A percentile compares a stretch with the other conserved stretches of the same genome.
phyloP scores from a whole-genome alignment of 2,113 vertebrate genomes.

The Ceratotherium simum region DNA sequence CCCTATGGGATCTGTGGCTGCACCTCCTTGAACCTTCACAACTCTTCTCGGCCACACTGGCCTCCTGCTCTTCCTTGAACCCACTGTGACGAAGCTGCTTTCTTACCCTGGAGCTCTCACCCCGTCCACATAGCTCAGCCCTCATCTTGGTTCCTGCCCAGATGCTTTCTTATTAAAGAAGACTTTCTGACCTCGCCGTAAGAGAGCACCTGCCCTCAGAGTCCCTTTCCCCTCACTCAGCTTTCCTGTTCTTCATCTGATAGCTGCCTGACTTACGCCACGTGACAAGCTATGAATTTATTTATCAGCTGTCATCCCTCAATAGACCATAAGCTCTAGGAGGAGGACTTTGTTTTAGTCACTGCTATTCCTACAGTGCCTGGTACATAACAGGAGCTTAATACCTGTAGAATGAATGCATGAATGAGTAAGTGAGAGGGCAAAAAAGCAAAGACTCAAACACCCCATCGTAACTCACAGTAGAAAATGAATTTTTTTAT shows the following conservation, averaged over 20 bases:
- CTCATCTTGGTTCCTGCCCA: background rate
- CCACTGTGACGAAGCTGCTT: background rate
- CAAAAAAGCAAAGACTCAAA: background rate
- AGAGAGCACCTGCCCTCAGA: background rate
- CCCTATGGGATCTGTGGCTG: too few species aligned
- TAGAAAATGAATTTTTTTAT: background rate
- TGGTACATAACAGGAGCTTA: background rate
- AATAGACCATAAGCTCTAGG: background rate
- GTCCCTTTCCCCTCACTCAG: background rate
- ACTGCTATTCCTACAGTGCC: background rate
- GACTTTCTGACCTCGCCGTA: background rate
- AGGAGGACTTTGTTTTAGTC: background rate
- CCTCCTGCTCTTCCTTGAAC: background rate
- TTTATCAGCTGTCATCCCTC: background rate
- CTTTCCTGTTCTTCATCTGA: background rate
- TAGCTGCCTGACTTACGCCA: background rate
- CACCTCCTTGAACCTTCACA: background rate
- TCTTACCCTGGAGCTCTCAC: background rate
- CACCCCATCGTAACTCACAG: background rate
- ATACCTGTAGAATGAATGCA: background rate
- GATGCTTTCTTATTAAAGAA: background rate
- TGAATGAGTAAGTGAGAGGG: background rate
- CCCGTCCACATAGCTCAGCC: background rate
- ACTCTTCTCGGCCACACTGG: fast-evolving
- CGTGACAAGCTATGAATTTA: background rate